Conservation (phyloP, 2,888 invertebrate species). For the Drosophila fungiperda region DNA sequence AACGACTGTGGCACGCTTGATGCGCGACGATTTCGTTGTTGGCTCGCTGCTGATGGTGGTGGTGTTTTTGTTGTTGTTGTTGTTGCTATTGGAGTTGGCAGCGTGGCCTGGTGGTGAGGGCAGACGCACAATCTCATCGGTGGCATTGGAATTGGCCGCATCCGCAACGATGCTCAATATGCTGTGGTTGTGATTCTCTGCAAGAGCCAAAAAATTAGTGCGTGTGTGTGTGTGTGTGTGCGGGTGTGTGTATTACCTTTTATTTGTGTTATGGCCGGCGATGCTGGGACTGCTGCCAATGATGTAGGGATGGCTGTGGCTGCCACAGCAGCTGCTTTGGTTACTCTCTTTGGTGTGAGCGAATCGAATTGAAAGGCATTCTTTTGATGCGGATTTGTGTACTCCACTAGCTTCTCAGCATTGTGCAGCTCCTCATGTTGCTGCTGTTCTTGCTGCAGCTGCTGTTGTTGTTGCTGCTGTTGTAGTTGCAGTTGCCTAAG, state of each 20-base stretch:
- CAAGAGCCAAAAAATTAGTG: background rate
- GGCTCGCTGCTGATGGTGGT: slow-evolving; percentile 62
- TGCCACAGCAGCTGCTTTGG: slow-evolving; percentile 62
- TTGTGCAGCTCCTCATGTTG: slow-evolving; percentile 83
- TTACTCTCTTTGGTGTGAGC: slow-evolving; percentile 84
- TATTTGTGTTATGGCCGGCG: slow-evolving; percentile 61
- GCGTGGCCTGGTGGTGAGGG: slow-evolving; percentile 50
- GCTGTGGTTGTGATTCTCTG: slow-evolving; percentile 73
- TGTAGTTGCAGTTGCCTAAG: slow-evolving; percentile 65
- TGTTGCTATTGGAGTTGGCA: slow-evolving; percentile 47
- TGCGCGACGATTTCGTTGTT: slow-evolving; percentile 85
- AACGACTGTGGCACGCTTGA: slow-evolving; percentile 93
- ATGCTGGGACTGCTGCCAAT: slow-evolving; percentile 35
- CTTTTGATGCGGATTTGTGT: slow-evolving; percentile 83
- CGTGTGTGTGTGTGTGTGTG: background rate
- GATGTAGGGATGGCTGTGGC: slow-evolving; percentile 24
- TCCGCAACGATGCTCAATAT: slow-evolving; percentile 67
- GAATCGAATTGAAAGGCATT: slow-evolving; percentile 85
- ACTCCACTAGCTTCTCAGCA: slow-evolving; percentile 85
- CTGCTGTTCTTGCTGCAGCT: slow-evolving; percentile 51
- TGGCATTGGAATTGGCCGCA: slow-evolving; percentile 74
- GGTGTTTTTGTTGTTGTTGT: slow-evolving; percentile 61
- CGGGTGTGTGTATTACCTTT: slow-evolving; percentile 35
- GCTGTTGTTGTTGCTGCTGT: slow-evolving; percentile 39
- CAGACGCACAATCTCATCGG: slow-evolving; percentile 67